phyloP scores from a whole-genome alignment of 2,888 invertebrate species.

The Petrophora chlorosata region DNA sequence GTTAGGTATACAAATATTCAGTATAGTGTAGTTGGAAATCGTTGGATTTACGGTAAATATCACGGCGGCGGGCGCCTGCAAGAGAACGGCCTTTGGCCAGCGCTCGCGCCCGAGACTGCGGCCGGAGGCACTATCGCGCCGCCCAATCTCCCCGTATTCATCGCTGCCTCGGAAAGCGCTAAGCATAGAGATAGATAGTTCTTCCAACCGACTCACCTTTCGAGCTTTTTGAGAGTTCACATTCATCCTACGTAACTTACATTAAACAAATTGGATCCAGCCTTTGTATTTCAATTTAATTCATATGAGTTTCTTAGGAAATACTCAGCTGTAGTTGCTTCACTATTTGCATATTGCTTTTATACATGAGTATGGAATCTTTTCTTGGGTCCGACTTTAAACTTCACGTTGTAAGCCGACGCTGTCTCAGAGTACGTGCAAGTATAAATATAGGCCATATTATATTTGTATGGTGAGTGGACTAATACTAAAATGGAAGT shows the following conservation, averaged over 20 bases:
- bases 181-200: conserved; percentile 72
- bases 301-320: conserved; percentile 40
- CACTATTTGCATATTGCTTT: conserved; percentile 15
- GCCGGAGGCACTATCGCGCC: conserved; percentile 60
- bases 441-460: background rate
- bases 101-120: conserved; percentile 41
- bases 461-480: background rate
- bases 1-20: conserved; percentile 11
- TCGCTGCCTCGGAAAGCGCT: conserved; percentile 66
- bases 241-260: conserved; percentile 68
- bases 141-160: conserved; percentile 78
- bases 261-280: conserved; percentile 76
- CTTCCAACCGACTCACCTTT: conserved; percentile 63
- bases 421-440: background rate
- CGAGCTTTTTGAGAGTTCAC: conserved; percentile 67
- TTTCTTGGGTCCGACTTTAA: conserved; percentile 5
- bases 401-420: conserved; percentile 1
- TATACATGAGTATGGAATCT: conserved; percentile 1
- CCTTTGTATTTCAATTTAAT: conserved; percentile 60
- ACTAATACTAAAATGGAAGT: background rate
- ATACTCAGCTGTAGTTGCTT: conserved; percentile 30
- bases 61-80: conserved; percentile 2
- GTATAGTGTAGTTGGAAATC: conserved; percentile 11
- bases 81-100: conserved; percentile 20
- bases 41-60: conserved; percentile 23